Evolutionary conservation across 2,797 vertebrate species (phyloP).

Genomic region (Karalla daura): DNA sequence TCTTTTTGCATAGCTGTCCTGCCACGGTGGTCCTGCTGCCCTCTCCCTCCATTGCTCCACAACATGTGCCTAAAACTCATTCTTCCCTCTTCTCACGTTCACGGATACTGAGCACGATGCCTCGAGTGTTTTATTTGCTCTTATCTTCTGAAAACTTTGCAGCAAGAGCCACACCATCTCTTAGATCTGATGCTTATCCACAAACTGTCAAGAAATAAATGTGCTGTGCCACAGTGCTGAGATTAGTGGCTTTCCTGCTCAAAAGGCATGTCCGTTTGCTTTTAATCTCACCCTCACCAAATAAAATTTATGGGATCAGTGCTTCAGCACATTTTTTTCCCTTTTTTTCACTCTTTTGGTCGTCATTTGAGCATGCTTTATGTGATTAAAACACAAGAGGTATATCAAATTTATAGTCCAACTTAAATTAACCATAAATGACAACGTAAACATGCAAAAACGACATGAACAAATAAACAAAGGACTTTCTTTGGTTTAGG

Average conservation of each 20-base stretch:
- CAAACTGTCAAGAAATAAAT: constrained; percentile 27
- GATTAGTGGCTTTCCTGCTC: constrained; percentile 4
- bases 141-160: constrained; percentile 35
- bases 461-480: too few species aligned
- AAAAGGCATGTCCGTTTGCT: not conserved
- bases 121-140: constrained; percentile 12
- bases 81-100: constrained; percentile 18
- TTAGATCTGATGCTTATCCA: constrained; percentile 26
- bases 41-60: not conserved
- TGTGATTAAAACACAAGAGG: too few species aligned
- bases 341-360: too few species aligned
- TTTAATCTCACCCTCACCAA: not conserved
- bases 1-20: not conserved
- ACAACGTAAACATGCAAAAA: too few species aligned
- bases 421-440: too few species aligned
- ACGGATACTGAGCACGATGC: constrained; percentile 11
- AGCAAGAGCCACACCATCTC: constrained; percentile 34
- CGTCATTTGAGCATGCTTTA: too few species aligned
- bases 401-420: too few species aligned
- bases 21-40: not conserved
- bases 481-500: too few species aligned
- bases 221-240: not conserved
- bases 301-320: not conserved
- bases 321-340: not conserved
- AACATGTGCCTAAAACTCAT: constrained; percentile 18